phyloP scores from a whole-genome alignment of 2,113 vertebrate genomes.

The Pterocles orientalis region DNA sequence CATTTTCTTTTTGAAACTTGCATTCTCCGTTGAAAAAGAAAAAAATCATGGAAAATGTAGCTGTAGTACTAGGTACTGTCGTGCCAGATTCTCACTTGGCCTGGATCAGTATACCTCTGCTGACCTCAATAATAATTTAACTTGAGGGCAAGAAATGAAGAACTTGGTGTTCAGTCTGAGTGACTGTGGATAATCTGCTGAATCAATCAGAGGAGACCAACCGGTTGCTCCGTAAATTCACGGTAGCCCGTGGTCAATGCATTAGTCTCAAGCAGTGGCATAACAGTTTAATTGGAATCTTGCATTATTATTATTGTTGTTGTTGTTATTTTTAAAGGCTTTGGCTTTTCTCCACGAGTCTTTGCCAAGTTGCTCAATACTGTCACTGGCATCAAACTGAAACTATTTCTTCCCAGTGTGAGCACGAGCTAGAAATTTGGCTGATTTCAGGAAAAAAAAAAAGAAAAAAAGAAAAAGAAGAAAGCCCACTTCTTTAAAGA shows the following conservation, averaged over 20 bases:
- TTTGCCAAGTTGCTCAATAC: constrained; percentile 30
- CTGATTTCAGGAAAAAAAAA: background rate
- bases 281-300: background rate
- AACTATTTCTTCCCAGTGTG: background rate
- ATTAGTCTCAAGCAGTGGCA: background rate
- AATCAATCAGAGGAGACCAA: constrained; percentile 4
- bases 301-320: background rate
- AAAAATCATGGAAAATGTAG: constrained; percentile 32
- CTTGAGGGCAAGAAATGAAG: constrained; percentile 35
- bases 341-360: background rate
- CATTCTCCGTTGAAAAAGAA: background rate
- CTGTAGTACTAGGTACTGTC: background rate
- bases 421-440: background rate
- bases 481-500: background rate
- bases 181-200: constrained; percentile 2
- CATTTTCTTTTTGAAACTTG: background rate
- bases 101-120: constrained; percentile 37
- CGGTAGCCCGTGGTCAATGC: background rate
- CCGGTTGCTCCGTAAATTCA: background rate
- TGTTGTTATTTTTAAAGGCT: background rate
- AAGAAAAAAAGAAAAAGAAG: background rate
- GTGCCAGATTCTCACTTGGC: constrained; percentile 54
- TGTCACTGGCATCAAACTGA: background rate
- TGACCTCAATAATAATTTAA: constrained; percentile 57
- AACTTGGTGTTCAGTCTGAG: constrained; percentile 44